Percentiles rank a stretch among this genome's conserved stretches.
These are phyloP conservation scores for Mastacembelus armatus DNA, from an alignment of 2,797 vertebrate genomes.

Conservation along the genomic window DNA sequence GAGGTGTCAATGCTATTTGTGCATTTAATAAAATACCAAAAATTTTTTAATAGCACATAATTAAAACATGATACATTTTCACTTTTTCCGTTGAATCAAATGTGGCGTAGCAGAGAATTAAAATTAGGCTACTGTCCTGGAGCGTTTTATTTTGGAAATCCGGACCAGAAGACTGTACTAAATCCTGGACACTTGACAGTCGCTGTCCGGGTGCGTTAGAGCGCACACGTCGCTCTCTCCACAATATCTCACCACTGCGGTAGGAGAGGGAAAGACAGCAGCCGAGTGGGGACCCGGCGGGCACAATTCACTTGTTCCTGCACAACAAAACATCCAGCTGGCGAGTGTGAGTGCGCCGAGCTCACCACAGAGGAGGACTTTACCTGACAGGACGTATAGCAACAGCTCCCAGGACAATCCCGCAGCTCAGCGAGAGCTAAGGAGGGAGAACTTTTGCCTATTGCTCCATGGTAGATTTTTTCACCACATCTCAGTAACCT, in stretches of 20 bases:
- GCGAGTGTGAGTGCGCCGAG: conserved; percentile 30
- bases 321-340: conserved; percentile 35
- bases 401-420: conserved; percentile 39
- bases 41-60: neutral
- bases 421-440: conserved; percentile 43
- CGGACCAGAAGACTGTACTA: conserved; percentile 15
- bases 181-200: conserved; percentile 18
- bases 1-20: no score
- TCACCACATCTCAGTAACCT: conserved; percentile 64
- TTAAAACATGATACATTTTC: neutral
- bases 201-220: conserved; percentile 60
- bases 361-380: conserved; percentile 66
- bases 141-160: conserved; percentile 56
- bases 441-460: conserved; percentile 76
- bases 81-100: neutral
- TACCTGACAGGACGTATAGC: conserved; percentile 68
- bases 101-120: neutral
- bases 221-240: conserved; percentile 69
- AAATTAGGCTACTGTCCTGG: rapidly evolving
- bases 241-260: conserved; percentile 81
- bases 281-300: conserved; percentile 45
- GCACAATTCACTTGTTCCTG: conserved; percentile 57
- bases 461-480: conserved; percentile 38
- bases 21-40: no score
- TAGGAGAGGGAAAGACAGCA: conserved; percentile 66